These are phyloP conservation scores for Papilio machaon DNA, from an alignment of 1,140 invertebrate genomes.

Conservation along the genomic window DNA sequence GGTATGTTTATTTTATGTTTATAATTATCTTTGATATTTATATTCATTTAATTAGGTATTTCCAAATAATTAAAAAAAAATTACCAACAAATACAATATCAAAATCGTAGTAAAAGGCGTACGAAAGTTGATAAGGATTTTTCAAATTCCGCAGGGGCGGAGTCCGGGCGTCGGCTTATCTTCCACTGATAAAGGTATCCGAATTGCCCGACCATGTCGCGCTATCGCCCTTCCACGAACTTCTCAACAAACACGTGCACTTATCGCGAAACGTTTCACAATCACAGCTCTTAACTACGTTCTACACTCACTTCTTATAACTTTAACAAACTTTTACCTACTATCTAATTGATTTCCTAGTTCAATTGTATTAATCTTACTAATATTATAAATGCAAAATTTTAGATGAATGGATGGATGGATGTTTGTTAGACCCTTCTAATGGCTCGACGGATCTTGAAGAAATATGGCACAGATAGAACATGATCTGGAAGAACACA, in stretches of 20 bases:
- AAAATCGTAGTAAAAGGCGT: background rate
- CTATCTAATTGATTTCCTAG: background rate
- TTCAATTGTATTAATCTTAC: background rate
- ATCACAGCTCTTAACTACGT: conserved; percentile 32
- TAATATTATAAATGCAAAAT: too few species aligned
- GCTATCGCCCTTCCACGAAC: conserved; percentile 76
- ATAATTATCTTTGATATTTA: background rate
- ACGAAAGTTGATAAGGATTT: conserved; percentile 21
- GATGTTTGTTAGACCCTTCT: too few species aligned
- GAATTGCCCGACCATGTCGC: too few species aligned
- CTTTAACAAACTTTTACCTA: conserved; percentile 12
- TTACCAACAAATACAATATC: background rate
- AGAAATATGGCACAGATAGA: too few species aligned
- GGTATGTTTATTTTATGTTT: too few species aligned
- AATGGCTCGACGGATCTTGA: too few species aligned
- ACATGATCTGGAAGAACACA: too few species aligned
- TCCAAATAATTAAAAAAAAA: background rate
- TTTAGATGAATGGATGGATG: too few species aligned
- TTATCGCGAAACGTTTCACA: conserved; percentile 75
- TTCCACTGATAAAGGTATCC: conserved; percentile 59
- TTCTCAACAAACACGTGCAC: conserved; percentile 64
- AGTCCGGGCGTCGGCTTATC: conserved; percentile 52
- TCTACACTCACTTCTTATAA: background rate
- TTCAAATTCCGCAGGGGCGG: background rate
- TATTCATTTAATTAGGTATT: background rate